Base-by-base conservation (phyloP, 2,113 vertebrate genomes). In the Menidia beryllina region DNA sequence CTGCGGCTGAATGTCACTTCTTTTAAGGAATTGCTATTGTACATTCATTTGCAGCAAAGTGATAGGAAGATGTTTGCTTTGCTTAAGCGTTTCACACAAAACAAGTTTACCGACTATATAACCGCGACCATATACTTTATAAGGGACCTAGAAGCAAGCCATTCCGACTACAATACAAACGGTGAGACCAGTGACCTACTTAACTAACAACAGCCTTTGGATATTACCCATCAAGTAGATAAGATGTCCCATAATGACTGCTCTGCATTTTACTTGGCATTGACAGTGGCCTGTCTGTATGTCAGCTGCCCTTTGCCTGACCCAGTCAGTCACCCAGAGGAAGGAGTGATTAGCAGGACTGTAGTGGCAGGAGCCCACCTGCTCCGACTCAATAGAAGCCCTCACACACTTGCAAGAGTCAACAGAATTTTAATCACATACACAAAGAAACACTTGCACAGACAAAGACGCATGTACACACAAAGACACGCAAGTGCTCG, bases 271-370 rank as follows among this genome's bases (percentile, higher is more conserved):
- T 63, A 72, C 71, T 75, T 74, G 61, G 74, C 80, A 79, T 72
- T 71, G 89, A 91, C 91, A 90, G 88, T 86, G 83, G 88, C 53
- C 69, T 71, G 59, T 86, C 88, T 92, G 88, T 92, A 81, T 87
- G 81, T 86, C 85, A 81, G 77, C 81, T 91, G 89, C 89, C 89
- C 89, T 90, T 63, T 86, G 75, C 79, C 79, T 90, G 89, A 89
- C 87, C 89, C 84, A 86, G 87, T 88, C 89, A 74, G 66, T 86
- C 88, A 84, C 75, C 74, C 76, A 74, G 85, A 91, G 91, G 89
- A 92, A 91, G 86, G 69, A 88, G 85, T 85, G 86, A 90, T 89
- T 89, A 91, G 86, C 76, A 87, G 75, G 78, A 87, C 84, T 88
- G 83, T 88, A 87, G 89, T 72, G 62, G 85, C 82, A 77, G 82